These are phyloP conservation scores for Phymastichus coffea DNA, from an alignment of 1,140 invertebrate genomes.

Conservation along the genomic window DNA sequence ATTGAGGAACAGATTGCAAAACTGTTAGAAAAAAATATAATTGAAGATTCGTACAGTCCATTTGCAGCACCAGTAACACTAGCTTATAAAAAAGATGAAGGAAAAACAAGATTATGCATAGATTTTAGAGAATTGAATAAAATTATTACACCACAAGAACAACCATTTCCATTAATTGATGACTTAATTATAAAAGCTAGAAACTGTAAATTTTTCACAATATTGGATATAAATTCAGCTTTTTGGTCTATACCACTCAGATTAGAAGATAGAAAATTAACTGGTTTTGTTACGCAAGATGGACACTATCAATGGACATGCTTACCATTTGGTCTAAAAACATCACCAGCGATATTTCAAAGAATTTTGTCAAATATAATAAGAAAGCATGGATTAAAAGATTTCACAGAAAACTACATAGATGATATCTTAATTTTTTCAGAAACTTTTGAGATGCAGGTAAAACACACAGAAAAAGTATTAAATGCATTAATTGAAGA, in stretches of 20 bases:
- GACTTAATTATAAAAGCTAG: slow-evolving; percentile 30
- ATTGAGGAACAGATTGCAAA: slow-evolving; percentile 2
- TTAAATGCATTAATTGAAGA: background rate
- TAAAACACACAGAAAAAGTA: slow-evolving; percentile 13
- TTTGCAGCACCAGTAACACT: background rate
- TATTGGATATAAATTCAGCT: slow-evolving; percentile 44
- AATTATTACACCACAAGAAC: slow-evolving; percentile 13
- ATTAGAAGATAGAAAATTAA: slow-evolving; percentile 42
- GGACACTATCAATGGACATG: slow-evolving; percentile 37
- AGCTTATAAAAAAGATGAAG: background rate
- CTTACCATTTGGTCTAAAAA: slow-evolving; percentile 38
- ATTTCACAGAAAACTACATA: slow-evolving; percentile 37
- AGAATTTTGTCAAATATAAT: slow-evolving; percentile 29
- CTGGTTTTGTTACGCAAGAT: slow-evolving; percentile 37
- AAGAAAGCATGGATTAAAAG: slow-evolving; percentile 36
- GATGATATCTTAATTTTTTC: slow-evolving; percentile 42
- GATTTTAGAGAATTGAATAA: slow-evolving; percentile 5
- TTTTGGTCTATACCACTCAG: slow-evolving; percentile 49
- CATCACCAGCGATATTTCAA: slow-evolving; percentile 31
- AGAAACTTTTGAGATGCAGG: slow-evolving; percentile 39
- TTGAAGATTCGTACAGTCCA: slow-evolving; percentile 1
- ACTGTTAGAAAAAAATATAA: background rate
- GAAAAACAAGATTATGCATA: slow-evolving; percentile 3
- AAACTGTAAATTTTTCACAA: slow-evolving; percentile 33
- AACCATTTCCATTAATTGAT: slow-evolving; percentile 34